Base-by-base conservation (phyloP, 2,888 invertebrate genomes). In the Caenorhabditis panamensis region DNA sequence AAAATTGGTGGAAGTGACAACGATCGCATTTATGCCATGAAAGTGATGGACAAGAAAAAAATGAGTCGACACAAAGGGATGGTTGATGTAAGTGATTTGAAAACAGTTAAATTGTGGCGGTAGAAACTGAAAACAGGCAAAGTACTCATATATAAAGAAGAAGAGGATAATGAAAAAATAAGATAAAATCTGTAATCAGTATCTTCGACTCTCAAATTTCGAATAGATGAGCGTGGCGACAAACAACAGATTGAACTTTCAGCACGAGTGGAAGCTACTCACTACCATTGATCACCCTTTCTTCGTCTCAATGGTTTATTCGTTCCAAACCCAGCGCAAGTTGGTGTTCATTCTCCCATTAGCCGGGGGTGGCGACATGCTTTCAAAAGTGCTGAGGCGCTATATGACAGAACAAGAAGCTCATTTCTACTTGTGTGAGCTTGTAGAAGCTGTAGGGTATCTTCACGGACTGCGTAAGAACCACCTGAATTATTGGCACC, bases 301-400 rank as follows among this genome's bases (percentile, higher is more conserved):
- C 28, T 66, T 73, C 31, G 64, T 66, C 20, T 56, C 9, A 0
- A 66, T 75, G 75, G 51, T 20, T 1, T 66, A 75, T 37, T 59
- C 75, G 11, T 75, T 75, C 22, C 75, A 75, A 28, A 66, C 75
- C 0, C 24, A 61, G 13, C 58, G 66, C 2, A 49, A 75, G 4
- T 3, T 75, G 9, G 31, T 75, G 16, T 75, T 75, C 24, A 31
- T 75, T 6, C 51, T 75, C 61, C 66, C 59, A 0, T 44, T 66
- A 2, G 75, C 75, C n/a, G 75, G 75, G 0, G 75, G 75, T 11
- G 75, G 75, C 16, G 75, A 75, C 26, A 44, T 75, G 75, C 26
- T 75, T 13, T 51, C 75, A 0, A 59, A 31, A 20, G 49, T 73
- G 3, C 58, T 58, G 9, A 36, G 36, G 5, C 44, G 9, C 11